Base-by-base conservation (phyloP, 2,888 invertebrate genomes). In the Drosophila meridiana region DNA sequence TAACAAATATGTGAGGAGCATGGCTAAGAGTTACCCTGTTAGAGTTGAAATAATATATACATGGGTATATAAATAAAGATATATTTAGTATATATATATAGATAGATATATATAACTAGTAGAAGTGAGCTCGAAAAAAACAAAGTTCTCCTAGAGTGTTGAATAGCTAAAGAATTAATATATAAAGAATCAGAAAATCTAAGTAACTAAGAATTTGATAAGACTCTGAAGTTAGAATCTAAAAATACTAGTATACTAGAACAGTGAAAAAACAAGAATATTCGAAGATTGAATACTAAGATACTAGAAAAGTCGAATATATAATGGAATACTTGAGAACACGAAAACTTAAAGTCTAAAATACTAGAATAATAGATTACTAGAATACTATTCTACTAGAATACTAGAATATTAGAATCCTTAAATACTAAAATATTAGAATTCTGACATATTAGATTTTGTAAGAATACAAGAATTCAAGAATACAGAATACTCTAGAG, bases 11-110 rank as follows among this genome's bases (percentile, higher is more conserved):
- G 0, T 13, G 2, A 26, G 20, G 45, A 53, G 20, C 32, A 36
- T n/a, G 47, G 48, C 43, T 45, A 2, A 2, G 9, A 52, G 50
- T 53, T 67, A 34, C 68, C 32, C 59, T 63, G 40, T 60, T 45
- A 13, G 0, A 52, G 30, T 26, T 50, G 14, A 30, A 50, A 20
- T 20, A 20, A 20, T 20, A 20, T 40, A 4, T 32, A 20, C 3
- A 20, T 1, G 7, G 20, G 20, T 20, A 20, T 20, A 20, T 20
- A 32, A 2, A 34, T 34, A 34, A 5, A 52, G 0, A 30, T 11
- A 36, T 14, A 14, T 38, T 20, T 20, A 20, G 20, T 48, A 7
- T 30, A 26, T 11, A 26, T 2, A 45, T 45, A 26, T 4, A 7
- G n/a, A 42, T 42, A 42, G 0, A 42, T 3, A 38, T 38, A 13